phyloP scores from a whole-genome alignment of 2,888 invertebrate species.

The Synergus laeviventris region DNA sequence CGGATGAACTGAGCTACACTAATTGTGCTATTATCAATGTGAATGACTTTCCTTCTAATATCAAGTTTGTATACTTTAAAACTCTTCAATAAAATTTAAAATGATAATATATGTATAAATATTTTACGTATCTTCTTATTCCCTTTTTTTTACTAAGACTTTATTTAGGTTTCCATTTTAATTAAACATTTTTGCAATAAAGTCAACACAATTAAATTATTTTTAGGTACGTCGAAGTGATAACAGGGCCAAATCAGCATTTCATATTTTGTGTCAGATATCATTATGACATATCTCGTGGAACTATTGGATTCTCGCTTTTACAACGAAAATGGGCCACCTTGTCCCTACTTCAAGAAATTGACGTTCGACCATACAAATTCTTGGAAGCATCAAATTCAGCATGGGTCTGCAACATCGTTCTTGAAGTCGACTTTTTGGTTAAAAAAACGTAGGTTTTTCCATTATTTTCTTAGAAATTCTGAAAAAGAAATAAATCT shows the following conservation, averaged over 20 bases:
- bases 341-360: slow-evolving; percentile 93
- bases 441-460: slow-evolving; percentile 92
- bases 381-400: slow-evolving; percentile 83
- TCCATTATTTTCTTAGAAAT: background rate
- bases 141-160: background rate
- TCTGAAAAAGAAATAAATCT: slow-evolving; percentile 1
- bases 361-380: slow-evolving; percentile 88
- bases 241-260: slow-evolving; percentile 87
- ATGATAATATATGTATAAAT: background rate
- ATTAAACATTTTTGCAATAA: too few species aligned
- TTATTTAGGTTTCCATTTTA: background rate
- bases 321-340: slow-evolving; percentile 98
- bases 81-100: background rate
- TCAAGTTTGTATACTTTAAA: slow-evolving; percentile 82
- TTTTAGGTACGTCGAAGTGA: slow-evolving; percentile 88
- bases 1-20: slow-evolving; percentile 91
- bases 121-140: background rate
- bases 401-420: slow-evolving; percentile 90
- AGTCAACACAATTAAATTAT: slow-evolving; percentile 15
- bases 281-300: slow-evolving; percentile 86
- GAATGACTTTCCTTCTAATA: slow-evolving; percentile 88
- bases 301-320: slow-evolving; percentile 93
- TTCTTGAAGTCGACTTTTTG: slow-evolving; percentile 94
- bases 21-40: slow-evolving; percentile 94
- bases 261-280: slow-evolving; percentile 90